These are phyloP conservation scores for Brachypalpus laphriformis DNA, from an alignment of 2,888 invertebrate species.

Conservation along the genomic window DNA sequence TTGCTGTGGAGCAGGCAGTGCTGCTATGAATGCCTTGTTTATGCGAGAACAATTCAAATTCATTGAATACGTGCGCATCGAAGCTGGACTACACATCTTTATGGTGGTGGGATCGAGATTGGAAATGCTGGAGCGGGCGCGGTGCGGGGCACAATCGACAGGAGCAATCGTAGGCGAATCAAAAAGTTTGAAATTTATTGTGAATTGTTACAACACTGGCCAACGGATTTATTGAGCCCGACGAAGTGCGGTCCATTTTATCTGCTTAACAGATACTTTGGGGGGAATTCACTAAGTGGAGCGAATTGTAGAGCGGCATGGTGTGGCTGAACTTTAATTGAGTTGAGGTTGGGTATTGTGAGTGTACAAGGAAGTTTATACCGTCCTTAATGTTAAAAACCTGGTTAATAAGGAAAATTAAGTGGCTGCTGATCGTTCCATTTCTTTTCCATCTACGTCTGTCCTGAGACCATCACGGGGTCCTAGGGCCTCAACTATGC, in stretches of 20 bases:
- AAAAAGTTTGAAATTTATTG: conserved; percentile 69
- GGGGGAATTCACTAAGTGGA: conserved; percentile 62
- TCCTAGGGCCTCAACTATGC: too few species aligned
- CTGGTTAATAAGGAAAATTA: too few species aligned
- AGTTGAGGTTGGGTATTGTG: neutral
- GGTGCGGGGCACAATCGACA: conserved; percentile 44
- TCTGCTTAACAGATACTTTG: conserved; percentile 70
- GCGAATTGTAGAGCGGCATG: conserved; percentile 23
- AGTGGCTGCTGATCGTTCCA: too few species aligned
- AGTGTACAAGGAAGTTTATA: too few species aligned
- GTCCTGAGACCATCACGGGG: too few species aligned
- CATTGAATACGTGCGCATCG: conserved; percentile 58
- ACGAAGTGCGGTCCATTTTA: conserved; percentile 66
- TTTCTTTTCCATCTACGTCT: too few species aligned
- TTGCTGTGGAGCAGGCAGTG: neutral
- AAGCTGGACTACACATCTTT: neutral
- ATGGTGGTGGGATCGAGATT: conserved; percentile 21
- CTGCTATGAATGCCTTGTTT: conserved; percentile 38
- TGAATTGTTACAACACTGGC: conserved; percentile 67
- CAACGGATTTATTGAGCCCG: conserved; percentile 67
- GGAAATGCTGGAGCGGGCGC: conserved; percentile 10
- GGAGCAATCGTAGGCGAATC: conserved; percentile 71
- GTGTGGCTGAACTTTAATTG: conserved; percentile 20
- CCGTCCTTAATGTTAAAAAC: too few species aligned
- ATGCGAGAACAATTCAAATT: conserved; percentile 67